Percentiles rank a stretch among this genome's conserved stretches.
phyloP scores from a whole-genome alignment of 2,888 invertebrate species.

The Phanerotoma sp. region DNA sequence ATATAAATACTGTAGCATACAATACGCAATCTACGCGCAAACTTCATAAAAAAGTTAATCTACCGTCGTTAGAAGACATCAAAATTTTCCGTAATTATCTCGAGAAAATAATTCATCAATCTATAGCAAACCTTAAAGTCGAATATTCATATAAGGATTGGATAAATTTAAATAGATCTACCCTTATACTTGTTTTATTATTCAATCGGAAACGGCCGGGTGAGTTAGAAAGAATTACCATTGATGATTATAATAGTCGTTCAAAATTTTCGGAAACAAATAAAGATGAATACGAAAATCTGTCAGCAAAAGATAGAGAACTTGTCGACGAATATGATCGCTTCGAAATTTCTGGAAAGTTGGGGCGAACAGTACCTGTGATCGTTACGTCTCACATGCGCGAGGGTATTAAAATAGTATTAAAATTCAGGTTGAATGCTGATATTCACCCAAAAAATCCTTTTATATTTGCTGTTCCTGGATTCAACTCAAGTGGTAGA shows the following conservation, averaged over 20 bases:
- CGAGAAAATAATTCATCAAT: not conserved
- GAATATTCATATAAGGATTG: constrained; percentile 8
- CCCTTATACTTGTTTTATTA: constrained; percentile 19
- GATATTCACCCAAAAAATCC: constrained; percentile 19
- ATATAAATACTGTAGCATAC: constrained; percentile 28
- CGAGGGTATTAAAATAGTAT: constrained; percentile 11
- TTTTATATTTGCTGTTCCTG: constrained; percentile 24
- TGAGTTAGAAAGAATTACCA: constrained; percentile 19
- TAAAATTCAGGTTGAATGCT: constrained; percentile 17
- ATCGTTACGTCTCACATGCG: constrained; percentile 14
- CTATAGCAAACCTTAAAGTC: not conserved
- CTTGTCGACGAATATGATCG: constrained; percentile 25
- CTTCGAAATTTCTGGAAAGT: constrained; percentile 28
- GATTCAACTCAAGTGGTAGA: constrained; percentile 2
- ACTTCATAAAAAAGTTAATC: constrained; percentile 5
- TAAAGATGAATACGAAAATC: constrained; percentile 8
- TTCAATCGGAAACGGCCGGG: constrained; percentile 31
- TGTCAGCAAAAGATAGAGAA: constrained; percentile 15
- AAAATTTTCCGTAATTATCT: constrained; percentile 11
- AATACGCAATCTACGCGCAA: constrained; percentile 10
- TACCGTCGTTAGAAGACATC: constrained; percentile 17
- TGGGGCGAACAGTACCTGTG: constrained; percentile 26
- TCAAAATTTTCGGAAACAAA: constrained; percentile 7
- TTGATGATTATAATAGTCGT: constrained; percentile 20
- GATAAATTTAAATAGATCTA: constrained; percentile 14